Conservation (phyloP, 2,888 invertebrate genomes). For the Agrochola litura region DNA sequence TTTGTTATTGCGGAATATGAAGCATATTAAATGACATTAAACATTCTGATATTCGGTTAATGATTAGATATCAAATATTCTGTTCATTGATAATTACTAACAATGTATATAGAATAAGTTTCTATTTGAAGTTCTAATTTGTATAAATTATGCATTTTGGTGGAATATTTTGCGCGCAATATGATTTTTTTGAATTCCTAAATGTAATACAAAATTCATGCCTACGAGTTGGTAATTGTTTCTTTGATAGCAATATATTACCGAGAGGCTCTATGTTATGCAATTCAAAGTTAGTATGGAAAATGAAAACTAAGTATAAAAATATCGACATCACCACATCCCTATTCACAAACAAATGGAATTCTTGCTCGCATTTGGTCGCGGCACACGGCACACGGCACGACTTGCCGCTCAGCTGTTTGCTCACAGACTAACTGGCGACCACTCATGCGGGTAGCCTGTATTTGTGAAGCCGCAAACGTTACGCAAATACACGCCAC, state of each 20-base stretch:
- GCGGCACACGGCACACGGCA: conserved; percentile 11
- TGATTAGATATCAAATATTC: conserved; percentile 7
- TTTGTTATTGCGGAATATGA: not conserved
- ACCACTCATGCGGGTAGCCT: conserved; percentile 19
- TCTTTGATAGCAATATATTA: not conserved
- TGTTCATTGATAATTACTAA: conserved; percentile 4
- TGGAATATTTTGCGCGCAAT: conserved; percentile 8
- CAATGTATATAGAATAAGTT: not conserved
- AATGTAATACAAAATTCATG: conserved; percentile 32
- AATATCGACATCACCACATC: conserved; percentile 27
- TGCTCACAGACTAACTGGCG: conserved; percentile 12
- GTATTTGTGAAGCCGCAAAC: conserved; percentile 13
- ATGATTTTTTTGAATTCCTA: conserved; percentile 13
- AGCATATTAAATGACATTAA: conserved; percentile 15
- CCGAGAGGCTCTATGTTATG: no score
- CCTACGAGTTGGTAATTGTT: conserved; percentile 14
- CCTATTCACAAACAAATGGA: conserved; percentile 16
- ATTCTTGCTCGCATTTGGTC: not conserved
- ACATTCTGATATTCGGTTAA: not conserved
- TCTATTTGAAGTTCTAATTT: conserved; percentile 9
- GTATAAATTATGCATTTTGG: not conserved
- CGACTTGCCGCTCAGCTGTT: conserved; percentile 27
- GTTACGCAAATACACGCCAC: conserved; percentile 6
- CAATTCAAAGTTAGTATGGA: not conserved
- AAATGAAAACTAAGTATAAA: not conserved